Evolutionary conservation across 2,888 invertebrate species (phyloP).

Genomic region (Habrosyne pyritoides): DNA sequence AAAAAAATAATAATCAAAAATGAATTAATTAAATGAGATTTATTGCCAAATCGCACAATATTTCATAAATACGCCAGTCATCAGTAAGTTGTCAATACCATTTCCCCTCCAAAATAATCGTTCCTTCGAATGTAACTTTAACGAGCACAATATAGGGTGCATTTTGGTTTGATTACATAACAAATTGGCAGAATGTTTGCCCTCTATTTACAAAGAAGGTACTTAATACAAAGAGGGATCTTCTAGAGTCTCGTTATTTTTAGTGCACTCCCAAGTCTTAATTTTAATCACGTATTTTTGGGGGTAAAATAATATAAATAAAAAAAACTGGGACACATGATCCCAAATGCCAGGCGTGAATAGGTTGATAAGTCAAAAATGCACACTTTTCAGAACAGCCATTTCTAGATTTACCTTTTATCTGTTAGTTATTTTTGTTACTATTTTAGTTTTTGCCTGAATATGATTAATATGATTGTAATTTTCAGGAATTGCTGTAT

Average conservation of each 20-base stretch:
- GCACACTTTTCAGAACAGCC: no score
- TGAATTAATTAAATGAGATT: no score
- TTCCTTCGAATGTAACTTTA: conserved; percentile 27
- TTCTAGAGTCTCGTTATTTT: conserved; percentile 38
- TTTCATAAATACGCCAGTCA: conserved; percentile 60
- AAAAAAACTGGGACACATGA: no score
- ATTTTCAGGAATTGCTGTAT: no score
- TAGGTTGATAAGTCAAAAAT: no score
- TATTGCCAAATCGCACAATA: conserved; percentile 47
- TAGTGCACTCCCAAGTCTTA: conserved; percentile 4
- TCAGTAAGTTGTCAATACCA: conserved; percentile 65
- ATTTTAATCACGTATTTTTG: background rate
- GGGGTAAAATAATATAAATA: no score
- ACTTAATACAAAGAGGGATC: conserved; percentile 41
- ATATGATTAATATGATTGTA: no score
- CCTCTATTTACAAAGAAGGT: conserved; percentile 58
- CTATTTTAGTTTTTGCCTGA: no score
- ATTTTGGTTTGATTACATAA: conserved; percentile 24
- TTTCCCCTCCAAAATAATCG: conserved; percentile 31
- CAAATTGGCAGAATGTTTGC: conserved; percentile 41
- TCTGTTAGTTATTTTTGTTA: no score
- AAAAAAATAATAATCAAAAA: no score
- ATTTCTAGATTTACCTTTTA: no score
- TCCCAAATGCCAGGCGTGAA: no score
- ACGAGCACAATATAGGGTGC: conserved; percentile 21